Evolutionary conservation across 2,888 invertebrate genomes (phyloP).

Genomic region (Tachina fera): DNA sequence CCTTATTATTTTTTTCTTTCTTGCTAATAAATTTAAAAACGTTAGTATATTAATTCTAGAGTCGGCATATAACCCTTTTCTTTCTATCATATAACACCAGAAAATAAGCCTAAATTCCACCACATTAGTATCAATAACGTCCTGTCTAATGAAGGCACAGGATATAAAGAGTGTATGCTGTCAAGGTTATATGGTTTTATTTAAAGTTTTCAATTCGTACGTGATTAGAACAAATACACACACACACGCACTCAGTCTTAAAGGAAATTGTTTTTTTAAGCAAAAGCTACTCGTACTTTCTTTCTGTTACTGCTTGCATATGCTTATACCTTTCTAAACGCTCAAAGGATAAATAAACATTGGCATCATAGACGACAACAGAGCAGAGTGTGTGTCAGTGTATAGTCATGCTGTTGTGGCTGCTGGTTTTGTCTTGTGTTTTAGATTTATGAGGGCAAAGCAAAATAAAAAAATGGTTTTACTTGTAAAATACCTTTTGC

Average conservation of each 20-base stretch:
- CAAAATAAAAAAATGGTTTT: neutral
- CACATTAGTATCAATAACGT: slow-evolving; percentile 27
- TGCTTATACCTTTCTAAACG: neutral
- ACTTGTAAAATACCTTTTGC: slow-evolving; percentile 23
- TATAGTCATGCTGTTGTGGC: slow-evolving; percentile 22
- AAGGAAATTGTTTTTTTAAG: neutral
- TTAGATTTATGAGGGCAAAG: slow-evolving; percentile 51
- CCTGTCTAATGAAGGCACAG: neutral
- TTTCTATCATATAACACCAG: neutral
- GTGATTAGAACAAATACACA: neutral
- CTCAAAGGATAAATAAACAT: neutral
- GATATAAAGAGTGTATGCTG: neutral
- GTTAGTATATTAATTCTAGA: neutral
- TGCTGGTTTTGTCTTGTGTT: neutral
- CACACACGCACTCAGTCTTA: neutral
- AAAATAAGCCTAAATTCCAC: neutral
- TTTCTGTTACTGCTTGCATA: slow-evolving; percentile 4
- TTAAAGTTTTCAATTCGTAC: slow-evolving; percentile 30
- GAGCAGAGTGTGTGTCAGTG: neutral
- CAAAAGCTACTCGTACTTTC: slow-evolving; percentile 1
- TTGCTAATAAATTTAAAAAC: neutral
- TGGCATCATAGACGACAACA: too few relatives aligned
- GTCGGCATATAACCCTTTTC: neutral
- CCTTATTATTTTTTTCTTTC: neutral
- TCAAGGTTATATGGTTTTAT: neutral